Evolutionary conservation across 2,797 vertebrate genomes (phyloP), one percentile per base, ranked within the genome.

Genomic region (Platalea minor): DNA sequence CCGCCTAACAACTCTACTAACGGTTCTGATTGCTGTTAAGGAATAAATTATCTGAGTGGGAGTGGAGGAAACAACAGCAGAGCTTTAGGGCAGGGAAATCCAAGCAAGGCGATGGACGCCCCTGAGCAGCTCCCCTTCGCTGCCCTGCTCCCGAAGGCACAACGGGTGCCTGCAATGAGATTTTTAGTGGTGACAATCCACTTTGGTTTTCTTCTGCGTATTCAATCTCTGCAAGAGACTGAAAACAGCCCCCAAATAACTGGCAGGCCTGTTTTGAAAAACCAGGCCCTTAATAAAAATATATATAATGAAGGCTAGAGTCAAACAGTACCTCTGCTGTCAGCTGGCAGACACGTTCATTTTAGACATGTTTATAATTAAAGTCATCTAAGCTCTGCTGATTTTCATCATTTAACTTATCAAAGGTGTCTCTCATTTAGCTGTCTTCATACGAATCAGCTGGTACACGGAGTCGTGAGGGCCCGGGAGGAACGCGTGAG

Each of bases 41-140:
- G 85, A 77, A 25, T 2, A 7, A 21, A 26, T 14, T 2, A 3
- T 7, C 8, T 0, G 1, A 51, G 53, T 0, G 3, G 80, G 43
- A 85, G 43, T 1, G 37, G 39, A 91, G 86, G 45, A 64, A 43
- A 35, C 17, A 4, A 1, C n/a, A 2, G 56, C 63, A 93, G 41
- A 54, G 73, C 50, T 31, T 18, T 7, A 21, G 56, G 53, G 60
- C 61, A 68, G 45, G 39, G 78, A 54, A n/a, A 23, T 11, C 43
- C 57, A 25, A 1, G 46, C 53, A 35, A 51, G 73, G 82, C 9
- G 20, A 39, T 3, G 29, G 59, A 41, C 57, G 84, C n/a, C 37
- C 28, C 29, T 2, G 51, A 74, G 72, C 88, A 45, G 35, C 59
- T 41, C 75, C 76, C 17, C 35, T 21, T 4, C 5, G 8, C 65